Percentiles rank a stretch among this genome's conserved stretches.
Evolutionary conservation across 2,113 vertebrate genomes (phyloP).

Genomic region (Megaceryle maxima): DNA sequence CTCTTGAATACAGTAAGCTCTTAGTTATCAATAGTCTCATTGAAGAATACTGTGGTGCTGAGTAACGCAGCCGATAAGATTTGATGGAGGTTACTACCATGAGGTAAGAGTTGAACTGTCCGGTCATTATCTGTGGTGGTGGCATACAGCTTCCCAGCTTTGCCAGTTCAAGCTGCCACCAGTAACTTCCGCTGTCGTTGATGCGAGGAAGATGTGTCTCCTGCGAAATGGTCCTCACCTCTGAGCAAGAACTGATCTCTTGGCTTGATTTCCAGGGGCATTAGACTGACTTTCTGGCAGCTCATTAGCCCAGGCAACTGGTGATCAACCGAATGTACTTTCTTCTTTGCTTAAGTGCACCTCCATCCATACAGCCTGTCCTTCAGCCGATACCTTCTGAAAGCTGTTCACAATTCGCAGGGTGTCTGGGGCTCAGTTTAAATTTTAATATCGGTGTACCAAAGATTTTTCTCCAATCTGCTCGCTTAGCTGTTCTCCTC

Average conservation of each 20-base stretch:
- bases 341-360: not conserved
- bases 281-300: not conserved
- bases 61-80: not conserved
- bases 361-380: not conserved
- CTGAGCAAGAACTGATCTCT: not conserved
- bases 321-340: not conserved
- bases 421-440: not conserved
- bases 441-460: not conserved
- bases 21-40: not conserved
- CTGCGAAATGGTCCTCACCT: not conserved
- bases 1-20: not conserved
- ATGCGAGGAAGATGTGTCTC: not conserved
- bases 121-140: accelerated
- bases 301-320: not conserved
- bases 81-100: not conserved
- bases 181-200: not conserved
- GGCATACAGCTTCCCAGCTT: not conserved
- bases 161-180: not conserved
- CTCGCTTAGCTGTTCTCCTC: not conserved
- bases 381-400: not conserved
- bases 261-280: not conserved
- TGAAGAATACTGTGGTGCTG: not conserved
- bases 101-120: not conserved
- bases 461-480: not conserved
- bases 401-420: not conserved